phyloP scores from a whole-genome alignment of 1,140 invertebrate species.

The Oncopodura yosiiana region DNA sequence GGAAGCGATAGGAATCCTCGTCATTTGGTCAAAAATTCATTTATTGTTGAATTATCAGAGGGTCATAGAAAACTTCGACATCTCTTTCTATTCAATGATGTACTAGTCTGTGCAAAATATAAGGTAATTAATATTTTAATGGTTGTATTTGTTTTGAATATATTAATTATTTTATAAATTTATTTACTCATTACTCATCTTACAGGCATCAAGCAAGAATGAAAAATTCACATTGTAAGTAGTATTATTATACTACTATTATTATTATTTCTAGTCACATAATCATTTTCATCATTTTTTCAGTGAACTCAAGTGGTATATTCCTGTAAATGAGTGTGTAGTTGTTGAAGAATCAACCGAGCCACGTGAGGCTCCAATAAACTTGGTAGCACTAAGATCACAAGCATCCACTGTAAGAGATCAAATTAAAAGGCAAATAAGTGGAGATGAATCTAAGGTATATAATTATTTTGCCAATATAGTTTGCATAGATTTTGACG shows the following conservation, averaged over 20 bases:
- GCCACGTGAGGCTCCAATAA: slow-evolving; percentile 59
- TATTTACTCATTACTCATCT: neutral
- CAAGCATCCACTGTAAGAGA: slow-evolving; percentile 75
- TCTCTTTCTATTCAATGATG: slow-evolving; percentile 88
- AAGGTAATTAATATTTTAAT: slow-evolving; percentile 49
- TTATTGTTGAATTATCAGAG: slow-evolving; percentile 81
- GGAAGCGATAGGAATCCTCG: slow-evolving; percentile 66
- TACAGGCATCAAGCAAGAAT: slow-evolving; percentile 55
- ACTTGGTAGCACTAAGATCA: slow-evolving; percentile 72
- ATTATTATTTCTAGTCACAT: too few relatives aligned
- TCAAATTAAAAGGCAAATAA: slow-evolving; percentile 66
- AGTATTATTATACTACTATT: too few relatives aligned
- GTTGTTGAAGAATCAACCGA: slow-evolving; percentile 58
- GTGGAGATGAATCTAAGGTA: slow-evolving; percentile 51
- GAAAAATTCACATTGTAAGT: slow-evolving; percentile 87
- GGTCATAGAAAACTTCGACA: slow-evolving; percentile 80
- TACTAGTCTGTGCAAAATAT: slow-evolving; percentile 89
- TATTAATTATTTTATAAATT: neutral
- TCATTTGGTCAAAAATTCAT: slow-evolving; percentile 85
- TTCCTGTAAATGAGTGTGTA: slow-evolving; percentile 64
- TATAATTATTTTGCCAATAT: slow-evolving; percentile 37
- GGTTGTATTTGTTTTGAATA: neutral
- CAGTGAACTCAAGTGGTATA: slow-evolving; percentile 85
- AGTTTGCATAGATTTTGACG: neutral
- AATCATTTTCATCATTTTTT: too few relatives aligned